phyloP scores from a whole-genome alignment of 2,797 vertebrate genomes.

The Oreortyx pictus region DNA sequence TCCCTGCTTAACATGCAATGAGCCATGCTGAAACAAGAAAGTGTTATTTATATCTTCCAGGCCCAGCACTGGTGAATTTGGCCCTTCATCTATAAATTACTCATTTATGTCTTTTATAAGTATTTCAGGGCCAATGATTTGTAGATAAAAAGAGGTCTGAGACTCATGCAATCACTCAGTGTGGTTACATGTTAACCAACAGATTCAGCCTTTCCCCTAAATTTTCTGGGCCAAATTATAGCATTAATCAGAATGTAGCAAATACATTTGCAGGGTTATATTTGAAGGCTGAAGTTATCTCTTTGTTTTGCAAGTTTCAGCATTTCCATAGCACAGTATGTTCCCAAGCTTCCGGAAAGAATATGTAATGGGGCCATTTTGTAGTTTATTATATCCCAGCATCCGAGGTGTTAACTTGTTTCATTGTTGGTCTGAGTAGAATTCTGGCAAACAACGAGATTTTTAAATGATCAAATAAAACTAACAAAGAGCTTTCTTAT shows the following conservation, averaged over 20 bases:
- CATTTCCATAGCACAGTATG: background rate
- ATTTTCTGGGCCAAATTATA: conserved; percentile 37
- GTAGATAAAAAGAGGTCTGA: conserved; percentile 33
- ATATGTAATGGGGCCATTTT: background rate
- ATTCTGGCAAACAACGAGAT: conserved; percentile 30
- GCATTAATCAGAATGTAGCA: conserved; percentile 26
- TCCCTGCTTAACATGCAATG: background rate
- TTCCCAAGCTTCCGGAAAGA: conserved; percentile 9
- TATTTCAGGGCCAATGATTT: conserved; percentile 66
- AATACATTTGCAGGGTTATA: background rate
- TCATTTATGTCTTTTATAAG: conserved; percentile 52
- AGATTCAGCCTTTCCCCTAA: conserved; percentile 30
- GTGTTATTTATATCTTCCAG: conserved; percentile 67
- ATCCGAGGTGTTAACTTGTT: conserved; percentile 42
- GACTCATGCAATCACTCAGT: conserved; percentile 12
- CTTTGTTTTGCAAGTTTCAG: background rate
- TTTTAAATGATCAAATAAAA: conserved; percentile 49
- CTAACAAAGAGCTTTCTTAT: conserved; percentile 20
- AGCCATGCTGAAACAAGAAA: conserved; percentile 58
- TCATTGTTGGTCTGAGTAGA: conserved; percentile 3
- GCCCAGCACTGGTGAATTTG: conserved; percentile 53
- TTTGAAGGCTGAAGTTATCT: background rate
- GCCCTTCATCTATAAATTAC: conserved; percentile 69
- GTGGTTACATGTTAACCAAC: conserved; percentile 39
- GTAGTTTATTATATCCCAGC: conserved; percentile 16